A percentile compares a stretch with the other conserved stretches of the same genome.
Conservation (phyloP, 2,797 vertebrate genomes). For the Trichosurus vulpecula region DNA sequence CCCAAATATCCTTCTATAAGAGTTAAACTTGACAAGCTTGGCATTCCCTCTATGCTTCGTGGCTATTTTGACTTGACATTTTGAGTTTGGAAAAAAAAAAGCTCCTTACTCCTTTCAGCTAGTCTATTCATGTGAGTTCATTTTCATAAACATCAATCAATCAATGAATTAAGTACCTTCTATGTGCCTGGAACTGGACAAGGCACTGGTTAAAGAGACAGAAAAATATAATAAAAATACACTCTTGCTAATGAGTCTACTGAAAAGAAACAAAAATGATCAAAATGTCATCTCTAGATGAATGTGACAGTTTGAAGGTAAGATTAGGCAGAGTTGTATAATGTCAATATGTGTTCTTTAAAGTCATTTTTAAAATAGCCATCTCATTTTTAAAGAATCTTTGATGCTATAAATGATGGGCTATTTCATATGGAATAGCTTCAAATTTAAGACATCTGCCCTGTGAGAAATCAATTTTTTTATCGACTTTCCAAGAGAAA, state of each 20-base stretch:
- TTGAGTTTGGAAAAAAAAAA: not conserved
- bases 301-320: not conserved
- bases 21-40: not conserved
- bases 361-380: not conserved
- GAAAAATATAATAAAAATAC: not conserved
- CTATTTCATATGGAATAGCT: not conserved
- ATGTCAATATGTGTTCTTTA: not conserved
- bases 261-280: not conserved
- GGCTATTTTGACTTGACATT: not conserved
- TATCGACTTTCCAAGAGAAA: not conserved
- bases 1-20: not conserved
- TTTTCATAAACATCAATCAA: not conserved
- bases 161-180: not conserved
- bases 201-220: not conserved
- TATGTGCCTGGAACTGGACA: not conserved
- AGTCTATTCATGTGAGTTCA: not conserved
- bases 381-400: not conserved
- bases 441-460: not conserved
- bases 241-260: not conserved
- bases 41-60: not conserved
- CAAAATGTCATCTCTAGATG: not conserved
- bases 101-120: not conserved
- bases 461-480: not conserved
- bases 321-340: not conserved
- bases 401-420: not conserved